These are phyloP conservation scores for Ophioderma brevispina DNA, from an alignment of 35 echinoderm and acorn worm genomes.

Conservation along the genomic window DNA sequence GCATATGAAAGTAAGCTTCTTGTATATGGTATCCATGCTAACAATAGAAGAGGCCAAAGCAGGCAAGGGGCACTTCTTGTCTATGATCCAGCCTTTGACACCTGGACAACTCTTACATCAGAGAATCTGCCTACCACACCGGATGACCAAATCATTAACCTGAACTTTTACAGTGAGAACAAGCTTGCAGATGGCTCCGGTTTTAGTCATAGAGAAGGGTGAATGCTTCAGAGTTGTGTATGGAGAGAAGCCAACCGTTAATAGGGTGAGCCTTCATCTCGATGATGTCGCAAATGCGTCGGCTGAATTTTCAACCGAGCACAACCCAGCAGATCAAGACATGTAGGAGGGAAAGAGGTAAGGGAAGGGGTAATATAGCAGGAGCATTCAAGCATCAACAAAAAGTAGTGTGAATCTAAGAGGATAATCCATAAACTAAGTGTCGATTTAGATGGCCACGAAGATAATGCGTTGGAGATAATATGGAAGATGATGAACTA, in stretches of 20 bases:
- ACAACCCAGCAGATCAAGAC: too few relatives aligned
- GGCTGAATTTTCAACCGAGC: too few relatives aligned
- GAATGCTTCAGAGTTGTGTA: neutral
- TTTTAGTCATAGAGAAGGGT: neutral
- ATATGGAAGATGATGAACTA: too few relatives aligned
- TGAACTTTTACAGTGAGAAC: too few relatives aligned
- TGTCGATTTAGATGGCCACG: too few relatives aligned
- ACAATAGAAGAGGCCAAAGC: neutral
- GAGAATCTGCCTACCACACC: neutral
- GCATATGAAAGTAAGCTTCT: neutral
- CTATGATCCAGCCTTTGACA: neutral
- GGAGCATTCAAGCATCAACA: neutral
- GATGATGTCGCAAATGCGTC: neutral
- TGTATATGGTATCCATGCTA: neutral
- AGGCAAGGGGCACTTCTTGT: neutral
- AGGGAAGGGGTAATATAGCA: neutral
- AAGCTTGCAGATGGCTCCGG: too few relatives aligned
- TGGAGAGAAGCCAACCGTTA: neutral
- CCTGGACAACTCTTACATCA: neutral
- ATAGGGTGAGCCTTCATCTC: neutral
- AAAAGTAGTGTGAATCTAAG: neutral
- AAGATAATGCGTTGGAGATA: too few relatives aligned
- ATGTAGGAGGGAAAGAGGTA: too few relatives aligned
- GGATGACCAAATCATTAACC: too few relatives aligned
- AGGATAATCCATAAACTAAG: neutral